Evolutionary conservation across 2,797 vertebrate species (phyloP).

Genomic region (Strix occidentalis): DNA sequence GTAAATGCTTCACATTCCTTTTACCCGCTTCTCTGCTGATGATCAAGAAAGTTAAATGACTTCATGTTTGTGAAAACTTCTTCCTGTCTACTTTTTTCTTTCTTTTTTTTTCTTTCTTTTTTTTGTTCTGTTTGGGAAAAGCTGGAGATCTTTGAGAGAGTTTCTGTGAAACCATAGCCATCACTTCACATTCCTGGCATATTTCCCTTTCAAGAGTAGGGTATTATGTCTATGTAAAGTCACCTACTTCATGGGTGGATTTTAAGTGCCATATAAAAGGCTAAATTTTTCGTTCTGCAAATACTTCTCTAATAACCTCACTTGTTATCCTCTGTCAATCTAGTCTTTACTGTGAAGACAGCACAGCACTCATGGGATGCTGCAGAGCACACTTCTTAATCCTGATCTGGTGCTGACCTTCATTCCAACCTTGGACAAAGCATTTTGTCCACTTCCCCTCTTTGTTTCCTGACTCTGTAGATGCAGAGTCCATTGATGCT

Average conservation of each 20-base stretch:
- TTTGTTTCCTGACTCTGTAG: neutral
- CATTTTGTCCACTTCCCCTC: neutral
- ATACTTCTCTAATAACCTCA: neutral
- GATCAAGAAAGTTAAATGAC: neutral
- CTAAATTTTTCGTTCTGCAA: neutral
- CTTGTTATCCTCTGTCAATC: neutral
- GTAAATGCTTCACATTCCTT: slow-evolving; percentile 34
- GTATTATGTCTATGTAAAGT: neutral
- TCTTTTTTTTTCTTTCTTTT: no score
- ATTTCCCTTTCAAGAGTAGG: neutral
- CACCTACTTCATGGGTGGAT: neutral
- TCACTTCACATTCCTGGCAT: slow-evolving; percentile 31
- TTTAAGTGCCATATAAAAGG: neutral
- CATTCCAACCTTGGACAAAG: neutral
- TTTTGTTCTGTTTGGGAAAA: neutral
- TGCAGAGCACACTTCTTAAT: neutral
- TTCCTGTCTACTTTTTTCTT: neutral
- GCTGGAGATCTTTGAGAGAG: neutral
- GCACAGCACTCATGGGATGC: neutral
- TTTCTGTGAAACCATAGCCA: neutral
- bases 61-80: neutral
- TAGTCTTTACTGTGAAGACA: neutral
- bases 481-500: neutral
- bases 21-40: neutral
- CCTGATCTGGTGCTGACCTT: neutral